phyloP scores from a whole-genome alignment of 2,797 vertebrate species.

The Enteromius afrohamiltoni region DNA sequence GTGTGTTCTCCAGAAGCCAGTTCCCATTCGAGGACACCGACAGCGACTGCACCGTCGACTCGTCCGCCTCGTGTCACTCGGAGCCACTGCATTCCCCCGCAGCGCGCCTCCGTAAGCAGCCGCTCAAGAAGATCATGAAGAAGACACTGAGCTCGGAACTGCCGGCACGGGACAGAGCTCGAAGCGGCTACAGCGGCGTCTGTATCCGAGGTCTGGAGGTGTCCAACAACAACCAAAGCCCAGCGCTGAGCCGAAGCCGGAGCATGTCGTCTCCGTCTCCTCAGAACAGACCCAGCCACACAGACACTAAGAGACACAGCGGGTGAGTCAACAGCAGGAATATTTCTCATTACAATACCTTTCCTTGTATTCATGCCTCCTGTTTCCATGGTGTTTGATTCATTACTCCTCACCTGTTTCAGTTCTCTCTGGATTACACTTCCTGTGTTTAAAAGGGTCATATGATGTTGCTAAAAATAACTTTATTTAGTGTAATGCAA shows the following conservation, averaged over 20 bases:
- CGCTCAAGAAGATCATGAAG: conserved; percentile 87
- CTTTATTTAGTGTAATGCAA: too few species aligned
- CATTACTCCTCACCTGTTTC: too few species aligned
- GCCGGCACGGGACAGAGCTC: conserved; percentile 60
- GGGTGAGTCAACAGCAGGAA: conserved; percentile 69
- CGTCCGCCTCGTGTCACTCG: conserved; percentile 74
- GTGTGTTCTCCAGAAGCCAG: conserved; percentile 68
- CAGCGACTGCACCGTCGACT: conserved; percentile 80
- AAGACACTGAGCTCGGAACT: conserved; percentile 81
- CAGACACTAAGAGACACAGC: conserved; percentile 75
- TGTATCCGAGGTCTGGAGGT: conserved; percentile 86
- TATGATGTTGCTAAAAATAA: too few species aligned
- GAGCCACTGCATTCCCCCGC: conserved; percentile 74
- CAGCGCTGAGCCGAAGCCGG: conserved; percentile 72
- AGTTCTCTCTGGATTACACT: too few species aligned
- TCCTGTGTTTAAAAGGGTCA: too few species aligned
- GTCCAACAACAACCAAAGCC: conserved; percentile 75
- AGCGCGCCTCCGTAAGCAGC: conserved; percentile 78
- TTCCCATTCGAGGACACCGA: conserved; percentile 77
- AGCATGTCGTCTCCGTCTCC: conserved; percentile 80
- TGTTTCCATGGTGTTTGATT: too few species aligned
- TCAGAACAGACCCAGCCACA: conserved; percentile 66
- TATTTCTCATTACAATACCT: too few species aligned
- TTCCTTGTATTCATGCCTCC: too few species aligned
- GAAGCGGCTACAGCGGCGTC: conserved; percentile 80